Evolutionary conservation across 2,113 vertebrate genomes (phyloP), one percentile per base, ranked within the genome.

Genomic region (Cololabis saira): DNA sequence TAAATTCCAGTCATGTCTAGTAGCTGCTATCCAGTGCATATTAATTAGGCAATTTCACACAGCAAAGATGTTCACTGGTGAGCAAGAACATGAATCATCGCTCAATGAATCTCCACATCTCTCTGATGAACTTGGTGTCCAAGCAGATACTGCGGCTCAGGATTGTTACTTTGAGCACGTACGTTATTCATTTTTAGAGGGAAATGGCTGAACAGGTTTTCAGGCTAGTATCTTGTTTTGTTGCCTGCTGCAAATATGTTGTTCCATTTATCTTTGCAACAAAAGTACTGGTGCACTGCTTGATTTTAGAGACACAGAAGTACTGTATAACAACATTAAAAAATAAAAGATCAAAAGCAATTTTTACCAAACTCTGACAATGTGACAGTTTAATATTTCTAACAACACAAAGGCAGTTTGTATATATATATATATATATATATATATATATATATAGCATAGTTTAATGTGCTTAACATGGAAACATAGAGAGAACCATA

Each of bases 21-120:
- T 79, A 42, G 24, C 56, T 17, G 72, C 48, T 3, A 59, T 64
- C 52, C 58, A 42, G 41, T 2, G 66, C 49, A 82, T 85, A 85
- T 87, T 90, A 86, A 87, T 85, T 69, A 74, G 73, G 42, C 69
- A 80, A 81, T 87, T 87, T 82, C 76, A 72, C 61, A 45, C 55
- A 41, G 70, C 71, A 45, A 45, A 55, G 79, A 76, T 64, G 76
- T 84, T 82, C 69, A 57, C 22, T 64, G 77, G 51, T 42, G 73
- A 71, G 60, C 61, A 61, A 57, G 64, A 47, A 48, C 71, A 74
- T 82, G 70, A 90, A 78, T 85, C 80, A 76, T 13, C 18, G 12
- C 65, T 76, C 16, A 5, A 18, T 41, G 44, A 68, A 33, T 1
- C 52, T 42, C 14, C 42, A 15, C 17, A 22, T 33, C 43, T 59